These are phyloP conservation scores for Drosophila mulleri DNA, from an alignment of 2,888 invertebrate genomes.

Conservation along the genomic window DNA sequence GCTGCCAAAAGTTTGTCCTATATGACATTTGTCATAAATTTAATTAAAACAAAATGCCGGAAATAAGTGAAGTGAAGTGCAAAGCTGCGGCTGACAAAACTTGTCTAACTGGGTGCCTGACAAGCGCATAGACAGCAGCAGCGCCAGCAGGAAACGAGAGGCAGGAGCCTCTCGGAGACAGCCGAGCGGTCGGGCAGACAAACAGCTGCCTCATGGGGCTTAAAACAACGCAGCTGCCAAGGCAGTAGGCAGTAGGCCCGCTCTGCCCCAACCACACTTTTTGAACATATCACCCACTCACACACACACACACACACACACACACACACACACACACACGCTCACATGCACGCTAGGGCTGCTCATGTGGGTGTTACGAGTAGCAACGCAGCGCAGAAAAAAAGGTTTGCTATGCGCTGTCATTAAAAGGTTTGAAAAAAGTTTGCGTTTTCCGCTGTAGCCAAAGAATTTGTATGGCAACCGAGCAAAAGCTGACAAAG, in stretches of 20 bases:
- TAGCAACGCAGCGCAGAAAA: neutral
- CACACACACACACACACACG: slow-evolving; percentile 7
- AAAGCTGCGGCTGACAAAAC: slow-evolving; percentile 49
- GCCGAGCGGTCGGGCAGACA: neutral
- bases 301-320: slow-evolving; percentile 16
- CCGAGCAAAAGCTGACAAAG: slow-evolving; percentile 1
- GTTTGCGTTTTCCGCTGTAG: slow-evolving; percentile 34
- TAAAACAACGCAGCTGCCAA: slow-evolving; percentile 41
- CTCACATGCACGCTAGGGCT: slow-evolving; percentile 17
- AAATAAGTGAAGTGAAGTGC: slow-evolving; percentile 56
- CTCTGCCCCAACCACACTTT: neutral
- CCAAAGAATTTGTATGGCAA: slow-evolving; percentile 18
- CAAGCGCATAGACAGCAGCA: slow-evolving; percentile 8
- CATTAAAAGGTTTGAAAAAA: slow-evolving; percentile 50
- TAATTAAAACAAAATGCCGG: slow-evolving; percentile 76
- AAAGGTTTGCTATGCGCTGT: slow-evolving; percentile 28
- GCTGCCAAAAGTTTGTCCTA: slow-evolving; percentile 38
- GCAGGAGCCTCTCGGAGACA: neutral
- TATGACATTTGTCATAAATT: slow-evolving; percentile 75
- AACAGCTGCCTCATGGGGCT: slow-evolving; percentile 17
- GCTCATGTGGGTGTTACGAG: slow-evolving; percentile 24
- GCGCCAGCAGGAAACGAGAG: neutral
- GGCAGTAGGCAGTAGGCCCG: slow-evolving; percentile 15
- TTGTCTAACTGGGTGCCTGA: slow-evolving; percentile 51
- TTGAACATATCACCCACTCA: slow-evolving; percentile 26